These are phyloP conservation scores for Sebastes taczanowskii DNA, from an alignment of 2,797 vertebrate genomes.

Conservation along the genomic window DNA sequence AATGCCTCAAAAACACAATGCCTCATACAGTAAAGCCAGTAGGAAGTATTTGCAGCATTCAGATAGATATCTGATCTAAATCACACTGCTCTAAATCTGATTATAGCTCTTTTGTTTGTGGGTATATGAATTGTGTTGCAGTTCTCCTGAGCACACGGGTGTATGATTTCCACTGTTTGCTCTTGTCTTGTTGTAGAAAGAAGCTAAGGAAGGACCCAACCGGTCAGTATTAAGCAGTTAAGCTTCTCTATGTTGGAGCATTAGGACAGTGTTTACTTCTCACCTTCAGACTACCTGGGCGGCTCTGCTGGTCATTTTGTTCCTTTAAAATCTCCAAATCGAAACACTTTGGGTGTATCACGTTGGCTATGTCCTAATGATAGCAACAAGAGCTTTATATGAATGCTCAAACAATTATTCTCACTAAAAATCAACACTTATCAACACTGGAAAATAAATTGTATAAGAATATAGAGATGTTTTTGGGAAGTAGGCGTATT, in stretches of 20 bases:
- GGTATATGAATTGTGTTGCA: not conserved
- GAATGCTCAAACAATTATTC: not conserved
- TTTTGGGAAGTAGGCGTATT: too few species aligned
- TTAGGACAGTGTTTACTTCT: constrained; percentile 43
- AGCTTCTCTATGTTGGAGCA: constrained; percentile 37
- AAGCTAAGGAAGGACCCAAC: constrained; percentile 4
- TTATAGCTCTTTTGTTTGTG: not conserved
- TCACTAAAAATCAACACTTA: not conserved
- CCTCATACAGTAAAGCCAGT: constrained; percentile 49
- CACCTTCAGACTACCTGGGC: not conserved
- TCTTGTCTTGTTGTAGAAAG: constrained; percentile 8
- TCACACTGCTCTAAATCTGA: not conserved
- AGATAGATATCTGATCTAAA: constrained; percentile 1
- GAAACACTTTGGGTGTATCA: not conserved
- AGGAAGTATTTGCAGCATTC: constrained; percentile 16
- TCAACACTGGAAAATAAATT: not conserved
- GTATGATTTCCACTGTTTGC: constrained; percentile 39
- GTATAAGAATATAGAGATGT: too few species aligned
- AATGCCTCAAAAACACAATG: constrained; percentile 71
- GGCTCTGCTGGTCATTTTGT: not conserved
- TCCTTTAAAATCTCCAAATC: not conserved
- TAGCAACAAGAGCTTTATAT: not conserved
- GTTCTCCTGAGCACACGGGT: not conserved
- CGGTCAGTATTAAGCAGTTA: constrained; percentile 40
- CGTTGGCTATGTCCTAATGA: not conserved